Conservation (phyloP, 2,888 invertebrate genomes). For the Lithophane socia region DNA sequence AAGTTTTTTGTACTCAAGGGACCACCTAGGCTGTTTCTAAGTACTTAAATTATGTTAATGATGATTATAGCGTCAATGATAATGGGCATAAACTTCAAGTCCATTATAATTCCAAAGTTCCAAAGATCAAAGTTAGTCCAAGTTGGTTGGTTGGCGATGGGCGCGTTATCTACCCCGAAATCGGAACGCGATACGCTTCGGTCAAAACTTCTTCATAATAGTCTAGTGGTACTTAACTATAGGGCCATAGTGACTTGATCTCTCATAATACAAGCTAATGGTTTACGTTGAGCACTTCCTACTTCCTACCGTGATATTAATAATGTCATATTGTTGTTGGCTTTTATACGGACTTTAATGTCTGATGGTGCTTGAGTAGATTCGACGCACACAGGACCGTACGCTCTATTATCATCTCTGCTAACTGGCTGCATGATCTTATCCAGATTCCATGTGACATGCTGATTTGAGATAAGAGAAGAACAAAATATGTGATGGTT, state of each 20-base stretch:
- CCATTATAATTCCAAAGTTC: neutral
- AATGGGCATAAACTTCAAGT: slow-evolving; percentile 4
- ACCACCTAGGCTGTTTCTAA: neutral
- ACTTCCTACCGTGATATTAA: neutral
- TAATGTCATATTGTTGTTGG: neutral
- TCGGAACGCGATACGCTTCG: slow-evolving; percentile 15
- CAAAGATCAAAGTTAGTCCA: neutral
- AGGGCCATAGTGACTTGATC: neutral
- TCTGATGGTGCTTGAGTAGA: neutral
- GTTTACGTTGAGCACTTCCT: neutral
- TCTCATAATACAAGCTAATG: neutral
- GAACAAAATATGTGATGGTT: neutral
- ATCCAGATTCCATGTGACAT: neutral
- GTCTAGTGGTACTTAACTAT: neutral
- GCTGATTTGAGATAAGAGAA: neutral
- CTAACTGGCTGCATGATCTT: neutral
- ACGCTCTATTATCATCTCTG: neutral
- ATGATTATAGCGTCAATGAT: neutral
- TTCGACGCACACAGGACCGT: neutral
- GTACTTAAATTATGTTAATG: neutral
- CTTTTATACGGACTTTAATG: too few species aligned
- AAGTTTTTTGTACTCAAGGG: neutral
- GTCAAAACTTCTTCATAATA: slow-evolving; percentile 2
- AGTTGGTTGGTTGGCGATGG: neutral
- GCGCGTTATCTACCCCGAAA: neutral